Evolutionary conservation across 1,140 invertebrate species (phyloP), one percentile per base, ranked within the genome.

Genomic region (Heliconius hewitsoni): DNA sequence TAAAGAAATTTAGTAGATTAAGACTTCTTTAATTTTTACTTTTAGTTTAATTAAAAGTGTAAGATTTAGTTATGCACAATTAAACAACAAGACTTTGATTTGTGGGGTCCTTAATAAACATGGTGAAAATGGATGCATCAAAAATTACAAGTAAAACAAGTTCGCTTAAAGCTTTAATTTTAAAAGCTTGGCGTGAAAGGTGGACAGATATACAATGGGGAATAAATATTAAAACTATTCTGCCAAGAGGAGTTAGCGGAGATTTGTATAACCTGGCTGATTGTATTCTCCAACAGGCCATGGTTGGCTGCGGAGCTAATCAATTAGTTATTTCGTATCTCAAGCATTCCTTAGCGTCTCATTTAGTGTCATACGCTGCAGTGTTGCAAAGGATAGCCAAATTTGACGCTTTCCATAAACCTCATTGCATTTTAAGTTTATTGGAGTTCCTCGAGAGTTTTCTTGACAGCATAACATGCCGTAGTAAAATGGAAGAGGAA

Each of bases 161-260:
- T 86, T 97, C 96, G 66, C 95, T 98, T n/a, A 98, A 98, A 94
- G 97, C 97, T 78, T 95, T 98, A 13, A 95, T 99, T 80, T 93
- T 98, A 42, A 96, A 96, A 93, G 98, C 98, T 66, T 99, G 98
- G 98, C 95, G 98, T 86, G 98, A 99, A 95, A 95, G 98, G 76
- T 99, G 98, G 98, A 97, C 97, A 16, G 98, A 99, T 95, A 96
- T 98, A 39, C 97, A 98, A 93, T 99, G 98, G 98, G 98, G 98
- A 42, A 98, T 99, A 80, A 98, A 98, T 89, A 98, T 99, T 46
- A 99, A 99, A 95, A 97, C 97, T 34, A 97, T 98, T 83, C 90
- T 98, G 81, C 97, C 97, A 1, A 92, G 97, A 91, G 97, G 98
- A 50, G 97, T 98, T 1, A 98, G 97, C 87, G 98, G 98, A 23